phyloP scores from a whole-genome alignment of 2,888 invertebrate species.

The Drosophila infuscata region DNA sequence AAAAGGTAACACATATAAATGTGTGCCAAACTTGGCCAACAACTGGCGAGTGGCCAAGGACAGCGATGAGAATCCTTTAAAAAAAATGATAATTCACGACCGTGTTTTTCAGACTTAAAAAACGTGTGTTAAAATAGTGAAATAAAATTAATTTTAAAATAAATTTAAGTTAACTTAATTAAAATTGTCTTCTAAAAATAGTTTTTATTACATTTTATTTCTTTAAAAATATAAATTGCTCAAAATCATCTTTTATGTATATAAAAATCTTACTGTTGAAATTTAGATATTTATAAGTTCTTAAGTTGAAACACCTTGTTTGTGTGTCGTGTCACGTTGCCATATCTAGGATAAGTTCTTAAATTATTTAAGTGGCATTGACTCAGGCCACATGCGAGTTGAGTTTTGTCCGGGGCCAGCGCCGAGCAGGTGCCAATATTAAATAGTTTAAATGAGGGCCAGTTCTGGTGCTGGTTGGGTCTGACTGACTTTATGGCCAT shows the following conservation, averaged over 20 bases:
- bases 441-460: conserved; percentile 71
- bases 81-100: conserved; percentile 14
- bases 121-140: neutral
- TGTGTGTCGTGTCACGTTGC: conserved; percentile 26
- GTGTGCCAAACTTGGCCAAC: conserved; percentile 59
- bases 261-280: neutral
- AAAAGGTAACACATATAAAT: conserved; percentile 73
- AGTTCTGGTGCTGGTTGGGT: conserved; percentile 12
- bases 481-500: conserved; percentile 74
- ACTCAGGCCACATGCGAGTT: conserved; percentile 25
- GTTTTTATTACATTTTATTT: neutral
- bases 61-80: neutral
- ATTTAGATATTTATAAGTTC: neutral
- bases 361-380: conserved; percentile 66
- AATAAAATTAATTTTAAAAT: neutral
- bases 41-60: conserved; percentile 31
- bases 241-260: no score
- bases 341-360: conserved; percentile 36
- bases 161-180: neutral
- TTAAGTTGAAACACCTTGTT: neutral
- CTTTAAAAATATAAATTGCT: neutral
- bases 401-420: conserved; percentile 6
- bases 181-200: neutral
- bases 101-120: neutral
- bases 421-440: conserved; percentile 73